Evolutionary conservation across 1,140 invertebrate genomes (phyloP).

Genomic region (Drosophila tsacasi): DNA sequence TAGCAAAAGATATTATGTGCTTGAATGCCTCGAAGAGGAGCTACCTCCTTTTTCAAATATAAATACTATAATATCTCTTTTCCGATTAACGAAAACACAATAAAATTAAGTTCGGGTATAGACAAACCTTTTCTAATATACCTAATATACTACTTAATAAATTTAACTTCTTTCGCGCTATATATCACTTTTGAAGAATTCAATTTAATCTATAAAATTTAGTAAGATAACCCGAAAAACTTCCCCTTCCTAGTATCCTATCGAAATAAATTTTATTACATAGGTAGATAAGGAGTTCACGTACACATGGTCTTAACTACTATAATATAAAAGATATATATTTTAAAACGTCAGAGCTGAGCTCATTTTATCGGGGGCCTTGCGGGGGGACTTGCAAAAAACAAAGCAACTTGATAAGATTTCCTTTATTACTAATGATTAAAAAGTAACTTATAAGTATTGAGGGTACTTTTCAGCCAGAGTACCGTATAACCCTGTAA

Average conservation of each 20-base stretch:
- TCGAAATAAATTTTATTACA: not conserved
- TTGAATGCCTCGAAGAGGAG: slow-evolving; percentile 2
- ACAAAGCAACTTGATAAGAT: slow-evolving; percentile 5
- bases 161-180: too few relatives aligned
- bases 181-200: not conserved
- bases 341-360: slow-evolving; percentile 2
- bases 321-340: slow-evolving; percentile 8
- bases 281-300: not conserved
- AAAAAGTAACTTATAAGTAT: not conserved
- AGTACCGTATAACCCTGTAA: not conserved
- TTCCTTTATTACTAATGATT: not conserved
- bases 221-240: not conserved
- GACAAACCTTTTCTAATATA: not conserved
- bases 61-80: too few relatives aligned
- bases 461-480: not conserved
- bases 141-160: too few relatives aligned
- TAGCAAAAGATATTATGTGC: slow-evolving; percentile 3
- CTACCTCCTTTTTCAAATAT: slow-evolving; percentile 4
- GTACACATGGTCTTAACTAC: not conserved
- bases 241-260: not conserved
- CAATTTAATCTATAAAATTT: not conserved
- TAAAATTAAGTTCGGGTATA: not conserved
- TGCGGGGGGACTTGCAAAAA: not conserved
- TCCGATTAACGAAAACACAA: not conserved
- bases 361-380: slow-evolving; percentile 18